Percentiles rank a stretch among this genome's conserved stretches.
These are phyloP conservation scores for Mormyrus proboscirostris DNA, from an alignment of 2,797 vertebrate species.

Conservation along the genomic window DNA sequence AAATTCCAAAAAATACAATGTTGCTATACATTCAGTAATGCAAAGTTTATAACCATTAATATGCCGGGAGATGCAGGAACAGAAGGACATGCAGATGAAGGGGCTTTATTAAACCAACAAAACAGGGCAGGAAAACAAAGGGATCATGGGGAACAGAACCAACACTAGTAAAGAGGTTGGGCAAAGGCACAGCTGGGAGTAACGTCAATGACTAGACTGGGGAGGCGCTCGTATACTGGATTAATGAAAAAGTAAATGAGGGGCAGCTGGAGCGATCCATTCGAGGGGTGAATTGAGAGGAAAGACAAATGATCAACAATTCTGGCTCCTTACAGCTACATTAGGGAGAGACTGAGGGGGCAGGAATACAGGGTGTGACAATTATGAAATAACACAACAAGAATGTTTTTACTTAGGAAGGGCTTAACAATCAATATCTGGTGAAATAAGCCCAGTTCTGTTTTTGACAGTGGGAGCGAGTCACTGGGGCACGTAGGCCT, in stretches of 20 bases:
- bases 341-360: neutral
- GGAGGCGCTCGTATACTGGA: neutral
- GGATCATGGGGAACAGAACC: neutral
- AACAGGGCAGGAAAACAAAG: neutral
- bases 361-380: neutral
- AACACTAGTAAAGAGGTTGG: neutral
- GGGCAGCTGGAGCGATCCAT: neutral
- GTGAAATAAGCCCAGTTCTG: no score
- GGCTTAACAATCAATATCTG: neutral
- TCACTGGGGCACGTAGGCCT: no score
- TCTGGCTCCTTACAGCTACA: neutral
- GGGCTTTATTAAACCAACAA: neutral
- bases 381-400: neutral
- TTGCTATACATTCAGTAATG: neutral
- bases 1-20: neutral
- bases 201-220: neutral
- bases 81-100: neutral
- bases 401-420: neutral
- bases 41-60: neutral
- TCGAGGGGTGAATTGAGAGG: neutral
- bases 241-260: neutral
- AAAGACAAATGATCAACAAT: neutral
- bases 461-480: neutral
- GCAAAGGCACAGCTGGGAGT: neutral
- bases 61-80: neutral